phyloP scores from a whole-genome alignment of 2,113 vertebrate species.

The Glareola pratincola region DNA sequence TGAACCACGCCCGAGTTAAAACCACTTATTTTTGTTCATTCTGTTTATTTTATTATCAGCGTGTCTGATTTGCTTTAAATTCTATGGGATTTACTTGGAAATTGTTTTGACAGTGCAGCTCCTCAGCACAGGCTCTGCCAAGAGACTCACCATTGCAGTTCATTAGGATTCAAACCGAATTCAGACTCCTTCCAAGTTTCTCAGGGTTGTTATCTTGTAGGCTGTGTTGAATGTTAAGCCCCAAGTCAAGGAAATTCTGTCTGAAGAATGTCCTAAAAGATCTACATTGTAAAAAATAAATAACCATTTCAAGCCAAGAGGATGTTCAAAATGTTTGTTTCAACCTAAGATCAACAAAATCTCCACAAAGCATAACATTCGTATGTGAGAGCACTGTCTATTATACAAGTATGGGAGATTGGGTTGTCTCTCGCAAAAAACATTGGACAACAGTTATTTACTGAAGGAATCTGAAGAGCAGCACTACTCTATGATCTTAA shows the following conservation, averaged over 20 bases:
- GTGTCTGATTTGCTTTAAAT: background rate
- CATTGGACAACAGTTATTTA: background rate
- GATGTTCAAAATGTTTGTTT: background rate
- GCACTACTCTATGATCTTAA: background rate
- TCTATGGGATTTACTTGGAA: background rate
- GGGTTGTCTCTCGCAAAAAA: background rate
- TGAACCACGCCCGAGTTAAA: background rate
- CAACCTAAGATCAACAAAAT: background rate
- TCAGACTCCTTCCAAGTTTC: background rate
- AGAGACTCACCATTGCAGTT: background rate
- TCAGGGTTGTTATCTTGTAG: background rate
- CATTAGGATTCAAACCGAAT: background rate
- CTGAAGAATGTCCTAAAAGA: background rate
- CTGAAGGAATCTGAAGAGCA: background rate
- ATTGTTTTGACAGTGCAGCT: background rate
- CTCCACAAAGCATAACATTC: background rate
- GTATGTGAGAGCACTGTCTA: fast-evolving
- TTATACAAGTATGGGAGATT: background rate
- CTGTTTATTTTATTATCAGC: background rate
- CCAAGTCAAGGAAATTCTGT: background rate
- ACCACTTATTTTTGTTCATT: background rate
- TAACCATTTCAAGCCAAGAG: background rate
- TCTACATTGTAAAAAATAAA: background rate
- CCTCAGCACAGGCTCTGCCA: background rate
- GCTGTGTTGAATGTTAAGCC: background rate